Evolutionary conservation across 2,113 vertebrate species (phyloP), one percentile per base, ranked within the genome.

Genomic region (Cyanoderma ruficeps): DNA sequence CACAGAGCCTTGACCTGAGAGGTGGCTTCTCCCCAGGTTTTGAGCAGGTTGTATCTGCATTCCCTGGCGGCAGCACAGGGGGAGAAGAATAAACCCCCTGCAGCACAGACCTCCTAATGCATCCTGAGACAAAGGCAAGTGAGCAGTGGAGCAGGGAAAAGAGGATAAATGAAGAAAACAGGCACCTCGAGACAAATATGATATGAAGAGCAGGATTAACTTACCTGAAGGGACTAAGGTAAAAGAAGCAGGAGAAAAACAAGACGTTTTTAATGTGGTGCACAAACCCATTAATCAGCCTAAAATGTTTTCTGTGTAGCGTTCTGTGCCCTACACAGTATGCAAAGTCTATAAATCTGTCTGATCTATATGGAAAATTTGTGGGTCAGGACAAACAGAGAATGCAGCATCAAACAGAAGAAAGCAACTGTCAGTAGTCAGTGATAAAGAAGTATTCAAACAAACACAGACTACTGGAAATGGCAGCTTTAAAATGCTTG

Each of bases 231-330:
- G 50, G 80, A 85, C 31, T 75, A 61, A 90, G 71, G 60, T 93
- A 97, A 81, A 24, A 90, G 55, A 84, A 87, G 57, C 31, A 49
- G 28, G 27, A 94, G 64, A 42, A 35, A 83, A 89, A 87, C 61
- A 80, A 88, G 60, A 28, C 55, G 33, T 95, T 87, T 89, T 80
- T 91, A 96, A 95, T 86, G n/a, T 86, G 61, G 46, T 85, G 31
- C 90, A 93, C 46, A 95, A 95, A 93, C 68, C 39, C 46, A 95
- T 89, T 90, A 85, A 96, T 95, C 93, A 83, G 84, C 55, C 49
- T 63, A 87, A 93, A 94, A 88, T 61, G 67, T 87, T 53, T 63
- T 70, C 87, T 90, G 56, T 87, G 84, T 57, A 82, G 13, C 27
- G 53, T 83, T 83, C 67, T 79, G 25, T 47, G 52, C 70, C 33